These are phyloP conservation scores for Propithecus coquereli DNA, from an alignment of 2,113 vertebrate genomes.

Conservation along the genomic window DNA sequence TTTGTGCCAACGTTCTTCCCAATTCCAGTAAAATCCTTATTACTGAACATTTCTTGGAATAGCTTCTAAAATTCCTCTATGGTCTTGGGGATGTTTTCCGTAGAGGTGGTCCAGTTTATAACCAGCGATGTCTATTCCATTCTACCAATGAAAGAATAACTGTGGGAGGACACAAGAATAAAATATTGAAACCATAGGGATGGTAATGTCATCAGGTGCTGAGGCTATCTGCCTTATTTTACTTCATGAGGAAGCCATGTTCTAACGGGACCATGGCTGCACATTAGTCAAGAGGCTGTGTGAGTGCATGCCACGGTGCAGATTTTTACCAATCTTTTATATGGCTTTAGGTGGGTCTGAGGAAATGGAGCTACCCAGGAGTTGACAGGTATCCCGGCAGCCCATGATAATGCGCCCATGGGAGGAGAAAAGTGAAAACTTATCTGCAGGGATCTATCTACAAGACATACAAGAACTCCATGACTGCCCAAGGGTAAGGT, in stretches of 20 bases:
- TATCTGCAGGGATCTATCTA: background rate
- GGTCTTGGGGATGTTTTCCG: slow-evolving; percentile 39
- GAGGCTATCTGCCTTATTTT: background rate
- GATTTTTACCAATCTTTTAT: background rate
- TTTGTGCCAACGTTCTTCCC: background rate
- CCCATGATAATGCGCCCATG: background rate
- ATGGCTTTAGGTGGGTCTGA: background rate
- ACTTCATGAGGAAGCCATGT: background rate
- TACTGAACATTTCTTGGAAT: slow-evolving; percentile 47
- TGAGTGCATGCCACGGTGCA: background rate
- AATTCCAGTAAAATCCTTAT: slow-evolving; percentile 45
- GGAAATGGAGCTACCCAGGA: background rate
- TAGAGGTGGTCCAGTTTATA: background rate
- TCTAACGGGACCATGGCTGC: background rate
- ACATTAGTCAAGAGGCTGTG: background rate
- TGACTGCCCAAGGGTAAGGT: background rate
- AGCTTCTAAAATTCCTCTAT: slow-evolving; percentile 30
- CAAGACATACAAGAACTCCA: background rate
- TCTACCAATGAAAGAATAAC: background rate
- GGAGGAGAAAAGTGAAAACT: background rate
- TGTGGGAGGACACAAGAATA: background rate
- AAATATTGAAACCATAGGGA: background rate
- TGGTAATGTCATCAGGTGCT: background rate
- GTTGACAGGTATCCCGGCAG: background rate
- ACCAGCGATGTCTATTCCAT: background rate